Evolutionary conservation across 2,113 vertebrate species (phyloP), one percentile per base, ranked within the genome.

Genomic region (Symphodus melops): DNA sequence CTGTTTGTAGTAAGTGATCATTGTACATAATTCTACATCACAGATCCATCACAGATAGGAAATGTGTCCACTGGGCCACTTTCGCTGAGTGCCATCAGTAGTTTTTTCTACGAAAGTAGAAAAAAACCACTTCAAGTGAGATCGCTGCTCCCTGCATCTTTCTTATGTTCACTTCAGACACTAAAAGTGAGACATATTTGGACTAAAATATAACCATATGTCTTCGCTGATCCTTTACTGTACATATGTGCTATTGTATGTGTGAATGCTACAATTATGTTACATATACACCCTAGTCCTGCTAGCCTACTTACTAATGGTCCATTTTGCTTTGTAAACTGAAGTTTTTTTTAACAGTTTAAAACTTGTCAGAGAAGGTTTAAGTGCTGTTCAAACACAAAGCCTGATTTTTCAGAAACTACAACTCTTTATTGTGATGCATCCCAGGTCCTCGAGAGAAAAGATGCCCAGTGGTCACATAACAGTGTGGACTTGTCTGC

Each of bases 31-130:
- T 72, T 65, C 68, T 83, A 63, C 84, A 72, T 82, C 54, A 59
- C 58, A 80, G 56, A 72, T 46, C 23, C 41, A 77, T 79, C 63
- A 25, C 42, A 25, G 62, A 51, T 48, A 55, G 66, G 72, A 44
- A 57, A 49, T 66, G 66, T 92, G 83, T 93, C 82, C 76, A 80
- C 79, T 84, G 92, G 61, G 84, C 68, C 19, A 75, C 75, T 81
- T 83, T 79, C 73, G 23, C 72, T 57, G 19, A 78, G 54, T 52
- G 63, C 44, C 61, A 19, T 44, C 28, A 56, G 12, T 75, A 67
- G 37, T 25, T 64, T 54, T 48, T 23, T 19, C 21, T 39, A 28
- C 14, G 41, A 14, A 13, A 44, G 42, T 5, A 13, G 42, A 11
- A 54, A 60, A 70, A 8, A 41, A 54, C 14, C 28, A 55, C 3